These are phyloP conservation scores for Lasioglossum calceatum DNA, from an alignment of 2,888 invertebrate genomes.

Conservation along the genomic window DNA sequence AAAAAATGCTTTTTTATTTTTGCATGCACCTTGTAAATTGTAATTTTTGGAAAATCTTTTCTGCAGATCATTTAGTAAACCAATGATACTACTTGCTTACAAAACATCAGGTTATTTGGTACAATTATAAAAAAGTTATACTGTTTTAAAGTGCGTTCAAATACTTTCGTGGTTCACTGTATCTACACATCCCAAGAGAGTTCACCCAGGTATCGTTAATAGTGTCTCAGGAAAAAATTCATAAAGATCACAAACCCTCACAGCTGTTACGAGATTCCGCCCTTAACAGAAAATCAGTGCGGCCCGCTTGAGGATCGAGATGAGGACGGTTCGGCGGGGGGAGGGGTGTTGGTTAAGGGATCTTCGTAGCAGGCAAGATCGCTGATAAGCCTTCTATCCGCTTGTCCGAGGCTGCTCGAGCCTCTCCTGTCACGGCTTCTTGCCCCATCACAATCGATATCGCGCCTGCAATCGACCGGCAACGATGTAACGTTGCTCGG, in stretches of 20 bases:
- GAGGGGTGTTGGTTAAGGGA: constrained; percentile 31
- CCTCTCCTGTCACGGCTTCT: constrained; percentile 38
- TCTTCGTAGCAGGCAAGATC: constrained; percentile 18
- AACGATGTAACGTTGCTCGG: constrained; percentile 65
- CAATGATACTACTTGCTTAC: too few relatives aligned
- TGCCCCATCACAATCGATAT: constrained; percentile 62
- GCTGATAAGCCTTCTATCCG: constrained; percentile 47
- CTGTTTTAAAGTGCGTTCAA: too few relatives aligned
- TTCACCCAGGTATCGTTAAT: neutral
- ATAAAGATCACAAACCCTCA: neutral
- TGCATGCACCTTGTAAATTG: too few relatives aligned
- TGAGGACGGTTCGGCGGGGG: neutral
- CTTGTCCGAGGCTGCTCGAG: constrained; percentile 16
- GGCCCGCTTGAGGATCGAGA: neutral
- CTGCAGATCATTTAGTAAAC: too few relatives aligned
- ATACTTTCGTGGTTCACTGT: too few relatives aligned
- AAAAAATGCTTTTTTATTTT: too few relatives aligned
- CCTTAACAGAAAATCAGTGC: neutral
- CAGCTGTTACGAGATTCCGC: neutral
- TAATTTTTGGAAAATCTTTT: too few relatives aligned
- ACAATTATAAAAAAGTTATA: too few relatives aligned
- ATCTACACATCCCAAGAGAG: too few relatives aligned
- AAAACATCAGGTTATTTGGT: too few relatives aligned
- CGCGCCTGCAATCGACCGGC: constrained; percentile 67
- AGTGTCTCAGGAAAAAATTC: neutral